Conservation (phyloP, 2,113 vertebrate species). For the Tretioscincus oriximinensis region DNA sequence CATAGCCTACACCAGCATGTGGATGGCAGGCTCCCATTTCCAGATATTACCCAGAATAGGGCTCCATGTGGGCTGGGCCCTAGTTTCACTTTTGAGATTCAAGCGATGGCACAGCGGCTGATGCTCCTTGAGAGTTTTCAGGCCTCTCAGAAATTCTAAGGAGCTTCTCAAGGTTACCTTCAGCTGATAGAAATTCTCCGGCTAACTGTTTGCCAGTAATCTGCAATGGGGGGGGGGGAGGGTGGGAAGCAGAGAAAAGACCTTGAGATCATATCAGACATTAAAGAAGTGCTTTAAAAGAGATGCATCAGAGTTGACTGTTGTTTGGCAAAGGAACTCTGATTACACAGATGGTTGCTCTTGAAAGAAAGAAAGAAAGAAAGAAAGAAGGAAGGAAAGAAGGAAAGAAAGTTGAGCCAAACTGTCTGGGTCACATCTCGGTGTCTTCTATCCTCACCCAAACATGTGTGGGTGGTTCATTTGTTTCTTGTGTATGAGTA, state of each 20-base stretch:
- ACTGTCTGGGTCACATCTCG: no score
- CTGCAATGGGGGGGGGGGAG: not conserved
- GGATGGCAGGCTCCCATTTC: no score
- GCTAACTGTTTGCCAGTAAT: slow-evolving; percentile 43
- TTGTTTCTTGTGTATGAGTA: no score
- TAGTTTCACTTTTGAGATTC: not conserved
- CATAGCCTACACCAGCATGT: no score
- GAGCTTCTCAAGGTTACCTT: slow-evolving; percentile 54
- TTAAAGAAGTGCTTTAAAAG: slow-evolving; percentile 38
- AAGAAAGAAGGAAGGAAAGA: no score
- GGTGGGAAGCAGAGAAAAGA: not conserved
- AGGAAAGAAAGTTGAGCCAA: no score
- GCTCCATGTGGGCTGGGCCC: no score
- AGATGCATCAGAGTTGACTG: slow-evolving; percentile 39
- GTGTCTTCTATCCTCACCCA: no score
- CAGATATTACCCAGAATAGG: no score
- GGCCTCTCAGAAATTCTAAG: slow-evolving; percentile 48
- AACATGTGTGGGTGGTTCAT: no score
- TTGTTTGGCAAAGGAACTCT: slow-evolving; percentile 42
- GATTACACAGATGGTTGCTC: slow-evolving; percentile 39
- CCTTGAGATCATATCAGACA: slow-evolving; percentile 43
- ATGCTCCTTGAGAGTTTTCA: slow-evolving; percentile 38
- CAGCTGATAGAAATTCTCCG: slow-evolving; percentile 26
- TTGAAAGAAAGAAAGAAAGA: not conserved
- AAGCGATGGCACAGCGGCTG: slow-evolving; percentile 22